Conservation (phyloP, 1,140 invertebrate species). For the Triops cancriformis region DNA sequence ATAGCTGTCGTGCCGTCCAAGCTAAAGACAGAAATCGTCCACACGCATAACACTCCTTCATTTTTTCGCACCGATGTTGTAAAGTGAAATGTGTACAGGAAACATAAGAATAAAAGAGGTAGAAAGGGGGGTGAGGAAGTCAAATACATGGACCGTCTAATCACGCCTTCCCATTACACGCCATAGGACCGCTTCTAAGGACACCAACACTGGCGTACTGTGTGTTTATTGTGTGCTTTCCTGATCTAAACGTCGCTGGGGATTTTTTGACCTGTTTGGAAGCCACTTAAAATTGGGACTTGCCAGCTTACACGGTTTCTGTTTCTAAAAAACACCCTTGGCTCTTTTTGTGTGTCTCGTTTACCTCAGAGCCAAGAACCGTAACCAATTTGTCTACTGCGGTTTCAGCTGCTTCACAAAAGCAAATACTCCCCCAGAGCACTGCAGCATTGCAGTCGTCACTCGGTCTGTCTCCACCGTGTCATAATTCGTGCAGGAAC, state of each 20-base stretch:
- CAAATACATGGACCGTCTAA: background rate
- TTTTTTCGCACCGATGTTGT: background rate
- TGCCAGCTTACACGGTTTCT: background rate
- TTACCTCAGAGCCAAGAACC: background rate
- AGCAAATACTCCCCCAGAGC: background rate
- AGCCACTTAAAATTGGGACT: background rate
- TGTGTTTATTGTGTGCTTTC: background rate
- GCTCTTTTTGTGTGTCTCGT: background rate
- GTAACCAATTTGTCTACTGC: background rate
- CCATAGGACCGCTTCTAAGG: background rate
- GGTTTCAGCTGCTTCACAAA: background rate
- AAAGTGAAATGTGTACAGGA: background rate
- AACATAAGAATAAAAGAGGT: background rate
- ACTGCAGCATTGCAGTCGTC: no score
- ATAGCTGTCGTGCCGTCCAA: background rate
- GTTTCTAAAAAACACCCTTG: background rate
- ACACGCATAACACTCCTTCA: background rate
- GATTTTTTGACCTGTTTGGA: no score
- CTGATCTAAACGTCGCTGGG: background rate
- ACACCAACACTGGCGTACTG: background rate
- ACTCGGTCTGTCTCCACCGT: no score
- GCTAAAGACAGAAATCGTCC: background rate
- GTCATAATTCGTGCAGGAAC: no score
- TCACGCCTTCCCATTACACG: constrained; percentile 7
- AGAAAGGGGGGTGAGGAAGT: no score